Evolutionary conservation across 2,113 vertebrate species (phyloP), one percentile per base, ranked within the genome.

Genomic region (Picathartes gymnocephalus): DNA sequence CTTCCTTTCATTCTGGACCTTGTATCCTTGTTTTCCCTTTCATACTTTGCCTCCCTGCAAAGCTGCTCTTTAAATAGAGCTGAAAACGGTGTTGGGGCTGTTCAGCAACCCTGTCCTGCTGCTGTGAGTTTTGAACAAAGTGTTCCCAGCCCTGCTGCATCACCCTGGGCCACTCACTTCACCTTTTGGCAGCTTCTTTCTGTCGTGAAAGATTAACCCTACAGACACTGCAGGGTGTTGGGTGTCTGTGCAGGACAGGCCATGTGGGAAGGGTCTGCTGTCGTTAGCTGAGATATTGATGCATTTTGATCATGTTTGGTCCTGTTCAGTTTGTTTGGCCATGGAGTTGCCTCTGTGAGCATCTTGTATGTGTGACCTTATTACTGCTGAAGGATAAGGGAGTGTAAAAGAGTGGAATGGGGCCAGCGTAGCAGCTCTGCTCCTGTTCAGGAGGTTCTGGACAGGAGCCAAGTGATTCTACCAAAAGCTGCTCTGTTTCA

Each of bases 381-480:
- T 31, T 73, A 16, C 78, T 82, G 83, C 94, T 71, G 83, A 93
- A 94, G 95, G 94, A 40, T 80, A 85, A 94, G 20, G 31, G 88
- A 84, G n/a, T 20, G 47, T 33, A 20, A 19, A 42, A 44, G 47
- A 23, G 74, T 80, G 92, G 78, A 92, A 93, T 50, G 51, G 80
- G 84, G 82, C 88, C 77, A 93, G 39, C 11, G 39, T 39, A 39
- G 39, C 39, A 39, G 90, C 91, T 94, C 69, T 92, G 85, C 86
- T 95, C 72, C 72, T 45, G 33, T 53, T 94, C 30, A 48, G 12
- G 87, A 93, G 79, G 72, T 42, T 92, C 87, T 94, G 92, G 80
- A 8, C 24, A 27, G 82, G 42, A 93, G 69, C 96, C 95, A 93
- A 69, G 54, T 61, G 85, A 71, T 92, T 90, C 90, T 90, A 66